Base-by-base conservation (phyloP, 2,888 invertebrate genomes). In the Bellardia bayeri region DNA sequence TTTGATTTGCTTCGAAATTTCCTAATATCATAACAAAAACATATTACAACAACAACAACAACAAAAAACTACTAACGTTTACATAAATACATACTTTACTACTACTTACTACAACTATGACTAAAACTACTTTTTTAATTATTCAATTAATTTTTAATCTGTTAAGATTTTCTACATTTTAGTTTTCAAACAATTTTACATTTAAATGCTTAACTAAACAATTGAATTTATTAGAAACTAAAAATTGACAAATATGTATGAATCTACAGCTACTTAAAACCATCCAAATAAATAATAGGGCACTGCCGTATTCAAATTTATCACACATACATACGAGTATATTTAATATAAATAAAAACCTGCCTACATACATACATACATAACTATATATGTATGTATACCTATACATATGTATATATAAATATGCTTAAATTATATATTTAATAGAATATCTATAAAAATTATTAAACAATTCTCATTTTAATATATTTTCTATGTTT, bases 141-240 rank as follows among this genome's bases (percentile, higher is more conserved):
- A 23, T 45, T 51, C 49, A 2, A 51, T 68, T 5, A 37, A 30
- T 56, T 58, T 16, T 37, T 30, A 16, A 9, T 58, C 40, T 54
- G 3, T 33, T n/a, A 0, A 2, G 11, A 30, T n/a, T 23, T 56
- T 6, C 11, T 7, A 33, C 2, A 16, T 13, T 49, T 51, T 33
- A 49, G 69, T 74, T 16, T 16, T 45, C 13, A 49, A 79, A 49
- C n/a, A 80, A 63, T 63, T 80, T 80, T 61, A 61, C n/a, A 80
- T 40, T 80, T 51, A 40, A 71, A 51, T 80, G 69, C 80, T 69
- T 71, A n/a, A 37, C 14, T 45, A 45, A 45, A 45, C n/a, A 23
- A 71, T 23, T 58, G 45, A 45, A 58, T 49, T 79, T 45, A 37
- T 68, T 45, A 42, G 42, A 58, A 68, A 51, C 76, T 64, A 23